Base-by-base conservation (phyloP, 2,888 invertebrate species). In the Chalcis sispes region DNA sequence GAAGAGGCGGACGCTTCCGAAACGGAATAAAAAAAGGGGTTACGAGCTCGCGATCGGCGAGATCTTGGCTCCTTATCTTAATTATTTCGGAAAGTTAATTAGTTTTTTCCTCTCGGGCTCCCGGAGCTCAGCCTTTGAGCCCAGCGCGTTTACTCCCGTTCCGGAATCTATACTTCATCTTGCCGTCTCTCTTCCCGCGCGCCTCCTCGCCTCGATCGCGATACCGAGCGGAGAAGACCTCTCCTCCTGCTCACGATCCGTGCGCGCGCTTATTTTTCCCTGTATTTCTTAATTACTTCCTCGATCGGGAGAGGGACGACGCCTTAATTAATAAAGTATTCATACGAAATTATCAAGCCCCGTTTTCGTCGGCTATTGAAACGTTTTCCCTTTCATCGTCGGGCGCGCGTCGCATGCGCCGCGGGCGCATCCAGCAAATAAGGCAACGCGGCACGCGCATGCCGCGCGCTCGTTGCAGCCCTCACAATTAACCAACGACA, bases 1-100 rank as follows among this genome's bases (percentile, higher is more conserved):
- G 73, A 75, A 77, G 77, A 74, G 75, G 72, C 79, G 79, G 67
- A 71, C 75, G 73, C 66, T 73, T 72, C 78, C 72, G 67, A 23
- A 73, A 71, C 75, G 78, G 76, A 64, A 75, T 67, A 64, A 72
- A 70, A 70, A 75, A 77, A 75, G 81, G 82, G 83, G 81, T 79
- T 82, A 81, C 75, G n/a, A n/a, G 83, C 81, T 79, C 81, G 18
- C 82, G 83, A 85, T 85, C 82, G 81, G 83, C 81, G 81, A 80
- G 84, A 84, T 86, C 82, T 84, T 79, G 80, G 79, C 80, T 83
- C 83, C 85, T 86, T 86, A 86, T 86, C 86, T 86, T 86, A 86
- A 86, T 86, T 86, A 86, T 86, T 85, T 84, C 81, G 84, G 83
- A 85, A 86, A 86, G 86, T 86, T 86, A 86, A 86, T 86, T 86